These are phyloP conservation scores for Acyrthosiphon pisum DNA, from an alignment of 1,140 invertebrate genomes.

Conservation along the genomic window DNA sequence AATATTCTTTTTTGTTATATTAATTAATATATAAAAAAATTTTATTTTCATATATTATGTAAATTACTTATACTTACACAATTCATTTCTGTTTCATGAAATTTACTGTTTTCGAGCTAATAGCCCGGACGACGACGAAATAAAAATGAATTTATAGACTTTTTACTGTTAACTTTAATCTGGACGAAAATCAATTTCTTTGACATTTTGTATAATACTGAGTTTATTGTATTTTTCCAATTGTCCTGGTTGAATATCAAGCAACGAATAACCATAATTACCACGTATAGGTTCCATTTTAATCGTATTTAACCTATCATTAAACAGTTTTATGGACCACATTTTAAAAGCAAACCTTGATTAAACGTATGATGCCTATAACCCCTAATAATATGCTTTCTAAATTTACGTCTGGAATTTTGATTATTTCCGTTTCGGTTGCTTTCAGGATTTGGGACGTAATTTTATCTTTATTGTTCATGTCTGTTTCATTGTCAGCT, in stretches of 20 bases:
- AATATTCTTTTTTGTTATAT: no score
- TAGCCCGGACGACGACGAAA: no score
- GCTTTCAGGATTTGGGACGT: background rate
- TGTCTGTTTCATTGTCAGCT: background rate
- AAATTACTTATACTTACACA: no score
- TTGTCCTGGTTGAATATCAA: background rate
- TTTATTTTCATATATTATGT: no score
- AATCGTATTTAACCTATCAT: background rate
- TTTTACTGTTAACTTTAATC: background rate
- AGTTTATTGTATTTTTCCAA: background rate
- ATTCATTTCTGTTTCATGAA: no score
- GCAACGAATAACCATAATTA: background rate
- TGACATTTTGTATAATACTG: background rate
- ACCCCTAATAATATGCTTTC: background rate
- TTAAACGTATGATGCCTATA: no score
- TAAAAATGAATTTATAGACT: no score
- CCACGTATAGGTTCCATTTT: background rate
- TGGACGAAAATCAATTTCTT: background rate
- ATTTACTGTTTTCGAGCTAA: no score
- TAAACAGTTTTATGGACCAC: background rate
- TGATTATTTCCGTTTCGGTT: background rate
- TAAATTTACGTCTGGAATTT: background rate
- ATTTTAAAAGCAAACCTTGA: background rate
- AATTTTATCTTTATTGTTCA: background rate
- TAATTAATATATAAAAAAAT: no score